Conservation (phyloP, 2,113 vertebrate genomes). For the Pelusios castaneus region DNA sequence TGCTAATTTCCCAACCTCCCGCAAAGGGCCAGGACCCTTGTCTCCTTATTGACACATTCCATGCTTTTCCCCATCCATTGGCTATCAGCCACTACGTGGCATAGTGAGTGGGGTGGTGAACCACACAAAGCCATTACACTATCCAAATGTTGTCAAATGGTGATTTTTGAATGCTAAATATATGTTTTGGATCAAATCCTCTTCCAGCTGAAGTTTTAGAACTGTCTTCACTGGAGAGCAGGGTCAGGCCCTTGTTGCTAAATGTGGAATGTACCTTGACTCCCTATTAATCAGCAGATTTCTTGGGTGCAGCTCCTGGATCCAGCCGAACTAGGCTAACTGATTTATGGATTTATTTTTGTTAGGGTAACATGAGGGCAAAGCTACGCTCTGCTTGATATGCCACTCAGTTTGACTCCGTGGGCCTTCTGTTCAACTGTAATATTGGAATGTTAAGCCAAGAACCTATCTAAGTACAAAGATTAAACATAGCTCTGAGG, state of each 20-base stretch:
- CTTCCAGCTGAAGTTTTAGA: neutral
- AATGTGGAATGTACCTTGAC: neutral
- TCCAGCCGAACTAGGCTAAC: neutral
- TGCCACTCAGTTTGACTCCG: conserved; percentile 16
- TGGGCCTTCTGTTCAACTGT: conserved; percentile 43
- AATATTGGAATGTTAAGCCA: conserved; percentile 49
- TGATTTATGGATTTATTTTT: neutral
- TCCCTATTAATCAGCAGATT: neutral
- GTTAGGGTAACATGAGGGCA: conserved; percentile 43
- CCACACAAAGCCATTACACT: too few species aligned
- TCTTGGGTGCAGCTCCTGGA: neutral
- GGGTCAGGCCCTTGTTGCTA: neutral
- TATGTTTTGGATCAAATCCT: neutral
- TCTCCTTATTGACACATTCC: too few species aligned
- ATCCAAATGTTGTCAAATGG: neutral
- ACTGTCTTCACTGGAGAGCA: neutral
- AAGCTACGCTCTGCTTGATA: conserved; percentile 25
- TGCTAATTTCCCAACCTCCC: too few species aligned
- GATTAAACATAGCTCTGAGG: conserved; percentile 61
- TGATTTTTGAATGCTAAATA: neutral
- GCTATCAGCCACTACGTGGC: too few species aligned
- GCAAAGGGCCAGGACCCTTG: too few species aligned
- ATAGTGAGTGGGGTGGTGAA: too few species aligned
- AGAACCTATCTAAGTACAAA: conserved; percentile 59
- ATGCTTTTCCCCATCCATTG: too few species aligned